Evolutionary conservation across 2,888 invertebrate species (phyloP).

Genomic region (Lymantria monacha): DNA sequence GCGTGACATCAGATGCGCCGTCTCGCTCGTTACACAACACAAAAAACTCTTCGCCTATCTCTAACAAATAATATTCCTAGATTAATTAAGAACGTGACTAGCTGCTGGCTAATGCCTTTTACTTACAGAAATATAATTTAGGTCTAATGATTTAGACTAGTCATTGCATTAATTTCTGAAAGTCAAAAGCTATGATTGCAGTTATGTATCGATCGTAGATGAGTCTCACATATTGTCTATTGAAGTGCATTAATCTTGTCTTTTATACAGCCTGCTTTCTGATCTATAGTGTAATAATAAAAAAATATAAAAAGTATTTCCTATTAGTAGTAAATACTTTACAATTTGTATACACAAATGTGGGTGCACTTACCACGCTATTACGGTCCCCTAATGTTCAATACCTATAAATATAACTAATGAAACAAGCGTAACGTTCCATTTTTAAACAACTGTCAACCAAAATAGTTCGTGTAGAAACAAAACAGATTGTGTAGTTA

Average conservation of each 20-base stretch:
- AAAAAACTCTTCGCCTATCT: conserved; percentile 18
- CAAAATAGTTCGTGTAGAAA: conserved; percentile 18
- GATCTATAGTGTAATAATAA: too few species aligned
- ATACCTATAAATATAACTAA: conserved; percentile 4
- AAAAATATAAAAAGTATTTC: too few species aligned
- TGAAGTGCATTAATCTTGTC: too few species aligned
- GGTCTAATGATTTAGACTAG: background rate
- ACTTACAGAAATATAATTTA: conserved; percentile 4
- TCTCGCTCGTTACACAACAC: conserved; percentile 31
- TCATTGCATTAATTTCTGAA: background rate
- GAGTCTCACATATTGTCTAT: too few species aligned
- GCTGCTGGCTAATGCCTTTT: conserved; percentile 13
- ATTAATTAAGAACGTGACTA: conserved; percentile 22
- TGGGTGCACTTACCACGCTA: background rate
- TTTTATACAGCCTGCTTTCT: too few species aligned
- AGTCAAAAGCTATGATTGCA: background rate
- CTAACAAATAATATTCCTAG: conserved; percentile 18
- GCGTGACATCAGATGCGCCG: conserved; percentile 30
- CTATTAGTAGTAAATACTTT: too few species aligned
- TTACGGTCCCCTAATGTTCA: background rate
- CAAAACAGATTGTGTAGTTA: conserved; percentile 19
- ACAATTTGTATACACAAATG: too few species aligned
- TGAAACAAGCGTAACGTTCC: conserved; percentile 5
- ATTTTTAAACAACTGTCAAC: conserved; percentile 8
- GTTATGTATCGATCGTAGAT: background rate